phyloP scores from a whole-genome alignment of 2,888 invertebrate genomes.

The Stenoptilia bipunctidactyla region DNA sequence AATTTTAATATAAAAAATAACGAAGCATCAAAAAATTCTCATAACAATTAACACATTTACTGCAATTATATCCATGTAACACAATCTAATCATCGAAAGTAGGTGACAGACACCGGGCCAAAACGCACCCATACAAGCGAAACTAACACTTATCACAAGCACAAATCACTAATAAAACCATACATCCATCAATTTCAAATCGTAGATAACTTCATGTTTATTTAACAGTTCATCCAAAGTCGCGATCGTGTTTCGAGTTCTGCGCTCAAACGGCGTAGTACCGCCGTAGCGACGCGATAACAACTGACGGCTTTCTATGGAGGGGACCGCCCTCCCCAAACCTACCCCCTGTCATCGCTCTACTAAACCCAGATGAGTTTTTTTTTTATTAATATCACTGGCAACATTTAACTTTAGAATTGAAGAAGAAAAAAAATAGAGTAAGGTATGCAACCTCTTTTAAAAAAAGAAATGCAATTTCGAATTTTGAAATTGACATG shows the following conservation, averaged over 20 bases:
- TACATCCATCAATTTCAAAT: slow-evolving; percentile 46
- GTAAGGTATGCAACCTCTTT: too few species aligned
- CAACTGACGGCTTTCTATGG: slow-evolving; percentile 41
- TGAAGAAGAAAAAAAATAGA: too few species aligned
- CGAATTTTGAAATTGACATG: too few species aligned
- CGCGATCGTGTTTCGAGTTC: slow-evolving; percentile 31
- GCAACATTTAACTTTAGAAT: too few species aligned
- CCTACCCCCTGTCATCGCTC: slow-evolving; percentile 44
- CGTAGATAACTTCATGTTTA: background rate
- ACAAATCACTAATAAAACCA: slow-evolving; percentile 23
- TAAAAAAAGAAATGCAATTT: too few species aligned
- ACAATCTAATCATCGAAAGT: slow-evolving; percentile 36
- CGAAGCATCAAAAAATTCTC: too few species aligned
- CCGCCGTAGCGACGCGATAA: slow-evolving; percentile 38
- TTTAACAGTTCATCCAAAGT: slow-evolving; percentile 12
- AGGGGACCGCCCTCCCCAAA: slow-evolving; percentile 37
- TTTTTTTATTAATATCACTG: too few species aligned
- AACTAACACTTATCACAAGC: slow-evolving; percentile 34
- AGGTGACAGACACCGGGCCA: slow-evolving; percentile 40
- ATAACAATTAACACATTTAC: background rate
- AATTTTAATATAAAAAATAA: too few species aligned
- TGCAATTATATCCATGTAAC: background rate
- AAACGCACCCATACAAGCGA: slow-evolving; percentile 53
- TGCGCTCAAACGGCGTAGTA: slow-evolving; percentile 34
- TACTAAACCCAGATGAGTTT: slow-evolving; percentile 62